phyloP scores from a whole-genome alignment of 2,113 vertebrate genomes.

The Echinops telfairi region DNA sequence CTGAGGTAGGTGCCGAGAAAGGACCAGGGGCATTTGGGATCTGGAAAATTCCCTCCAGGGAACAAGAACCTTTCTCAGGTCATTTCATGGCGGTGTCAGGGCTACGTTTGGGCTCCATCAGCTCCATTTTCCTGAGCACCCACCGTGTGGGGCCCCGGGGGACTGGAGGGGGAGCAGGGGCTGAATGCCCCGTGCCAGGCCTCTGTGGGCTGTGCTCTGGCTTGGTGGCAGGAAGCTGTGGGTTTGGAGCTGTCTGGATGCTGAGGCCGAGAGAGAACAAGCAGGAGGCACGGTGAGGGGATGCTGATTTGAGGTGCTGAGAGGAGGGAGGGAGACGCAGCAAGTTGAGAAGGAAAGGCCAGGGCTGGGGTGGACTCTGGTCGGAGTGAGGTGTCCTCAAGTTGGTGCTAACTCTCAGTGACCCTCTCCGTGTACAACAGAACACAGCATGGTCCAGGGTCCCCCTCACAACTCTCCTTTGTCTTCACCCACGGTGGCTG shows the following conservation, averaged over 20 bases:
- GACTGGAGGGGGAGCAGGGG: too few species aligned
- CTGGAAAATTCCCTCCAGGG: not conserved
- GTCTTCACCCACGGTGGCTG: too few species aligned
- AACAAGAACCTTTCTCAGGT: not conserved
- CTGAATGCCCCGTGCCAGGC: too few species aligned
- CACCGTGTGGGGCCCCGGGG: too few species aligned
- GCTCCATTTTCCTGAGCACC: too few species aligned
- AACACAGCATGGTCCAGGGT: too few species aligned
- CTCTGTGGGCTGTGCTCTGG: not conserved
- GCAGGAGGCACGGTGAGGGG: accelerated
- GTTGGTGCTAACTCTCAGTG: too few species aligned
- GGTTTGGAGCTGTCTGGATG: not conserved
- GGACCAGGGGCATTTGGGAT: not conserved
- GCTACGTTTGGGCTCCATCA: too few species aligned
- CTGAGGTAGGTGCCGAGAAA: not conserved
- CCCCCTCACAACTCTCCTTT: too few species aligned
- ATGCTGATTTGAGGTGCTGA: accelerated
- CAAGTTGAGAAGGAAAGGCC: accelerated
- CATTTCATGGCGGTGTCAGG: too few species aligned
- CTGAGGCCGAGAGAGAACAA: not conserved
- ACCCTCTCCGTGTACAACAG: too few species aligned
- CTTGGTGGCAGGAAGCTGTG: not conserved
- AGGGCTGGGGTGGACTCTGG: accelerated
- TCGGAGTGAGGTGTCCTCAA: too few species aligned
- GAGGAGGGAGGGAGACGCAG: not conserved